phyloP scores from a whole-genome alignment of 1,140 invertebrate species.

The Cataglyphis hispanica region DNA sequence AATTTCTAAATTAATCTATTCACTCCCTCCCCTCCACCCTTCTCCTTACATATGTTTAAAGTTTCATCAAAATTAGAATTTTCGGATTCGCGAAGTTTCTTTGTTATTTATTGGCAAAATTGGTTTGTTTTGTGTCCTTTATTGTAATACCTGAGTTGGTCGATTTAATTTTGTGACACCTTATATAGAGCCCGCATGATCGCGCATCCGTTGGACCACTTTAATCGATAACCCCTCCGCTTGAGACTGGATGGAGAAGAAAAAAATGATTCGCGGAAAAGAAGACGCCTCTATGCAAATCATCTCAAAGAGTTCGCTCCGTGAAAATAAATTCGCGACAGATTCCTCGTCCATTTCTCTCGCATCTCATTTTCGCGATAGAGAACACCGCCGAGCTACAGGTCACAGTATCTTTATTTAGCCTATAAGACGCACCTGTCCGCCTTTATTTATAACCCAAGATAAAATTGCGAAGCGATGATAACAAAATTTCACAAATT shows the following conservation, averaged over 20 bases:
- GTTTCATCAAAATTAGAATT: too few species aligned
- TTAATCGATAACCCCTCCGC: background rate
- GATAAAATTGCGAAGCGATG: background rate
- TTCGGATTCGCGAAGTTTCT: too few species aligned
- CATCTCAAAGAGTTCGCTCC: background rate
- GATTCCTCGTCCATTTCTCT: background rate
- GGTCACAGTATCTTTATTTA: constrained; percentile 52
- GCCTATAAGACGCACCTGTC: constrained; percentile 18
- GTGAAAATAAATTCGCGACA: background rate
- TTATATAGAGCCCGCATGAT: constrained; percentile 3
- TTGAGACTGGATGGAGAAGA: background rate
- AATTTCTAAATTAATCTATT: too few species aligned
- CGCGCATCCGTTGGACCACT: constrained; percentile 14
- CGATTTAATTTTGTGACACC: too few species aligned
- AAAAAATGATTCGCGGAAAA: background rate
- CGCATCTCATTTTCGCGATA: background rate
- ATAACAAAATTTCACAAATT: background rate
- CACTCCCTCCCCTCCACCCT: too few species aligned
- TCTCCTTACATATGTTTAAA: too few species aligned
- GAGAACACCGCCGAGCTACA: background rate
- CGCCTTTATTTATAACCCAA: constrained; percentile 12
- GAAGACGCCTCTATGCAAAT: too few species aligned
- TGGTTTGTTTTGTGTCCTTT: too few species aligned
- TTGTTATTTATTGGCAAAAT: too few species aligned
- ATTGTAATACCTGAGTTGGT: too few species aligned